phyloP scores from a whole-genome alignment of 2,797 vertebrate species.

The Gambusia yucatana region DNA sequence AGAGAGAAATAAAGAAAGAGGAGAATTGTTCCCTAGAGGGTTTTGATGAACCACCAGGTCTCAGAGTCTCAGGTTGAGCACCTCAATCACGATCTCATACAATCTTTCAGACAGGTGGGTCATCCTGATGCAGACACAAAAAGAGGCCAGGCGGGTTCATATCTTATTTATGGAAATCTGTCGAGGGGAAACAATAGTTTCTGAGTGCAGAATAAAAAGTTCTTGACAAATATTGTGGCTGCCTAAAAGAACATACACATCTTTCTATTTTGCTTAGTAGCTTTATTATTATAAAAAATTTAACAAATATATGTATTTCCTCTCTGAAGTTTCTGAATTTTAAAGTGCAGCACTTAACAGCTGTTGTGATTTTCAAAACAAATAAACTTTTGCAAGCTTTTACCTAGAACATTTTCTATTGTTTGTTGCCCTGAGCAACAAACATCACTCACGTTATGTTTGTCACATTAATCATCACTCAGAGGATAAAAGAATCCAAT shows the following conservation, averaged over 20 bases:
- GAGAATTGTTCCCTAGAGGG: conserved; percentile 40
- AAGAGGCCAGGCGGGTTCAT: conserved; percentile 13
- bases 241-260: neutral
- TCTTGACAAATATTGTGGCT: conserved; percentile 22
- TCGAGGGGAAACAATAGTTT: conserved; percentile 17
- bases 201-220: conserved; percentile 9
- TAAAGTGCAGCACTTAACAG: neutral
- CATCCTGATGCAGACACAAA: conserved; percentile 34
- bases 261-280: neutral
- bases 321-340: neutral
- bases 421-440: neutral
- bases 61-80: conserved; percentile 27
- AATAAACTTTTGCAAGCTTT: neutral
- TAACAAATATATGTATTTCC: neutral
- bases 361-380: neutral
- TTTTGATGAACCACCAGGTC: conserved; percentile 53
- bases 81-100: conserved; percentile 40
- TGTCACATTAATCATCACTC: neutral
- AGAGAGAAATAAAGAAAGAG: conserved; percentile 23
- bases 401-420: neutral
- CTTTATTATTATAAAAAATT: neutral
- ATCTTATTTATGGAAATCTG: conserved; percentile 29
- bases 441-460: neutral
- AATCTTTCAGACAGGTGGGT: conserved; percentile 45
- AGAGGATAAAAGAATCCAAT: neutral